A percentile compares a stretch with the other conserved stretches of the same genome.
Conservation (phyloP, 2,797 vertebrate species). For the Rhinoraja longicauda region DNA sequence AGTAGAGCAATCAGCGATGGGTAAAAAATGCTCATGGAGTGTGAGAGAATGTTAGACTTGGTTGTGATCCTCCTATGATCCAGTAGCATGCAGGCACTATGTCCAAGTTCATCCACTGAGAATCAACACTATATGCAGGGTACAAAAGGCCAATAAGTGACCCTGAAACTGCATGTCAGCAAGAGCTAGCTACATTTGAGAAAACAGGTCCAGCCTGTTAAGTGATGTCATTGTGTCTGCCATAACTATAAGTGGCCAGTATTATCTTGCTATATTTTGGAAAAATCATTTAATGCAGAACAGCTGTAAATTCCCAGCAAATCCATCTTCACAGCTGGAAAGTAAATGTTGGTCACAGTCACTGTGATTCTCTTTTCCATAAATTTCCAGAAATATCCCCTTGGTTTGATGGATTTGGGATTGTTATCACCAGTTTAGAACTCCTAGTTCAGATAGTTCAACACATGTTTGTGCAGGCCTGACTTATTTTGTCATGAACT, state of each 20-base stretch:
- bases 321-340: slow-evolving; percentile 30
- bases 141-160: background rate
- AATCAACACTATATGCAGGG: background rate
- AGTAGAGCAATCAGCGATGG: background rate
- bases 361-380: background rate
- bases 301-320: slow-evolving; percentile 32
- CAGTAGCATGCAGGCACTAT: background rate
- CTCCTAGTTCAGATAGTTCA: background rate
- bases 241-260: background rate
- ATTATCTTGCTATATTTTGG: background rate
- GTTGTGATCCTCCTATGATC: background rate
- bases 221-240: background rate
- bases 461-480: background rate
- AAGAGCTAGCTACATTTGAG: background rate
- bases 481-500: slow-evolving; percentile 16
- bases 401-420: slow-evolving; percentile 16
- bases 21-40: background rate
- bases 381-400: background rate
- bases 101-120: background rate
- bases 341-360: slow-evolving; percentile 17
- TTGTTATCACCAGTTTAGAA: background rate
- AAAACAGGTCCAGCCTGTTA: background rate
- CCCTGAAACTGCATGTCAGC: background rate
- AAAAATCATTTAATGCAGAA: background rate
- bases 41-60: background rate